These are phyloP conservation scores for Garra rufa DNA, from an alignment of 2,113 vertebrate species.

Conservation along the genomic window DNA sequence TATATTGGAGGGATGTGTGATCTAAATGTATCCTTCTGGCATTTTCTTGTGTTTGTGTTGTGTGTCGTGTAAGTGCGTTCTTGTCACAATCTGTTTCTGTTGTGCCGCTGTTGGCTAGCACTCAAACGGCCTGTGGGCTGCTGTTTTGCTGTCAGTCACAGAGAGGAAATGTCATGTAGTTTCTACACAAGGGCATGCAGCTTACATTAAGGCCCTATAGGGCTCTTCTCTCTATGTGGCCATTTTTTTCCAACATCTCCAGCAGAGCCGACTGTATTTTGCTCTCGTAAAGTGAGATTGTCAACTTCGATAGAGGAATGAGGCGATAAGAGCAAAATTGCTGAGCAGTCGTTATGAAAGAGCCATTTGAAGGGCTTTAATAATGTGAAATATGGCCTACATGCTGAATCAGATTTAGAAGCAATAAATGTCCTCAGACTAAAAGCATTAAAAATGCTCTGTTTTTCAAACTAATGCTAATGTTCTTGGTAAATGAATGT, in stretches of 20 bases:
- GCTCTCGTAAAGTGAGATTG: not conserved
- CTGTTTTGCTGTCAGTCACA: constrained; percentile 36
- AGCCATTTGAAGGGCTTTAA: constrained; percentile 35
- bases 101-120: constrained; percentile 24
- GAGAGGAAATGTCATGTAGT: constrained; percentile 25
- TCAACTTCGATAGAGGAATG: not conserved
- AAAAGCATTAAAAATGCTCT: not conserved
- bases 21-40: constrained; percentile 17
- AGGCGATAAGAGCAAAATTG: constrained; percentile 1
- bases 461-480: not conserved
- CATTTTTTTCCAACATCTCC: constrained; percentile 22
- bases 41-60: constrained; percentile 5
- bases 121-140: constrained; percentile 21
- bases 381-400: constrained; percentile 37
- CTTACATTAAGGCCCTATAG: not conserved
- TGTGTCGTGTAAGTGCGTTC: not conserved
- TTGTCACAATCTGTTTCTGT: not conserved
- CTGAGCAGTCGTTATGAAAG: constrained; percentile 20
- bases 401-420: constrained; percentile 7
- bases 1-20: not conserved
- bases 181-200: constrained; percentile 10
- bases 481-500: not conserved
- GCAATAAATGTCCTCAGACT: not conserved
- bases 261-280: not conserved
- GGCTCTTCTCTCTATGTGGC: not conserved